These are phyloP conservation scores for Dendroctonus ponderosae DNA, from an alignment of 1,140 invertebrate species.

Conservation along the genomic window DNA sequence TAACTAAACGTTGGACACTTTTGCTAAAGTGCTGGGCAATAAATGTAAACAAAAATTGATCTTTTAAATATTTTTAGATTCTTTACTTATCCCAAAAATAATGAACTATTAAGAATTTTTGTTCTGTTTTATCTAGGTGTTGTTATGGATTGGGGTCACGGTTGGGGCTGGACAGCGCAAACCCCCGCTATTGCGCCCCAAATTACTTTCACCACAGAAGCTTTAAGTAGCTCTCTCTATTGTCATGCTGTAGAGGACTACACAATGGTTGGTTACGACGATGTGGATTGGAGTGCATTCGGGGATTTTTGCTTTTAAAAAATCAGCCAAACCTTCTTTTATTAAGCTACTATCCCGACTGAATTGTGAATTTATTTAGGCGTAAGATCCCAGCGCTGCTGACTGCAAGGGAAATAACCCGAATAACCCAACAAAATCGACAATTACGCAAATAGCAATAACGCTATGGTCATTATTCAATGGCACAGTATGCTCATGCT, in stretches of 20 bases:
- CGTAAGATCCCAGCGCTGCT: no score
- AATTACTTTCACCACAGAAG: conserved; percentile 31
- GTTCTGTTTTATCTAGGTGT: conserved; percentile 29
- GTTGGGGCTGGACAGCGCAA: conserved; percentile 46
- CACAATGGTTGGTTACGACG: conserved; percentile 43
- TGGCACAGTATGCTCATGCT: no score
- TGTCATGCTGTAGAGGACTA: conserved; percentile 44
- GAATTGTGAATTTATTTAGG: background rate
- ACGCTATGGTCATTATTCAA: no score
- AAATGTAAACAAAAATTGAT: no score
- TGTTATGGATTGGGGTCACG: conserved; percentile 49
- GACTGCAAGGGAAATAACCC: no score
- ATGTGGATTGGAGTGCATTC: conserved; percentile 48
- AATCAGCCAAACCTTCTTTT: no score
- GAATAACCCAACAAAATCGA: no score
- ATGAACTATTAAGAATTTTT: background rate
- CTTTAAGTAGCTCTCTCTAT: conserved; percentile 38
- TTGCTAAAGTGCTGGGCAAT: no score
- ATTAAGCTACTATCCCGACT: background rate
- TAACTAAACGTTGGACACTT: no score
- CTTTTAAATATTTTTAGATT: no score
- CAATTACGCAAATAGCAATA: no score
- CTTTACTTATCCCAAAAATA: no score
- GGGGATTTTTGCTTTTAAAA: conserved; percentile 49
- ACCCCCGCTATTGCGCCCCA: conserved; percentile 22